Percentiles rank a stretch among this genome's conserved stretches.
Evolutionary conservation across 2,113 vertebrate genomes (phyloP).

Genomic region (Aspidoscelis tigris): DNA sequence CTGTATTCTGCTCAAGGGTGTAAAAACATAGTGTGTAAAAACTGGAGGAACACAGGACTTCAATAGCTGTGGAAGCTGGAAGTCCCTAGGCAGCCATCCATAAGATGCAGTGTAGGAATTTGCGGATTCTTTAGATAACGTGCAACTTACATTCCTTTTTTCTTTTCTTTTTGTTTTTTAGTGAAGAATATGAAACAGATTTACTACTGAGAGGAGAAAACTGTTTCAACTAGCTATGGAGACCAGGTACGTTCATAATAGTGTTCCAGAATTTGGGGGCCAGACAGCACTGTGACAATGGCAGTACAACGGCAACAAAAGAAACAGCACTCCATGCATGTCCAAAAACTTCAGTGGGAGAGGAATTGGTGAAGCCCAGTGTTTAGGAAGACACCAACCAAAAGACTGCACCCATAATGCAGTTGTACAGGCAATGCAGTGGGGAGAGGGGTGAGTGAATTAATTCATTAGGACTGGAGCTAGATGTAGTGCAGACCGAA

Average conservation of each 20-base stretch:
- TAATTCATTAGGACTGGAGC: neutral
- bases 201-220: conserved; percentile 58
- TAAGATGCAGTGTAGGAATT: conserved; percentile 8
- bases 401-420: neutral
- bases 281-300: no score
- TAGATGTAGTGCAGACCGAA: no score
- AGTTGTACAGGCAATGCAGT: no score
- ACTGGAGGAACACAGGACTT: neutral
- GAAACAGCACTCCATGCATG: neutral
- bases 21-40: neutral
- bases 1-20: neutral
- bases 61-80: rapidly evolving
- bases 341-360: no score
- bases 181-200: conserved; percentile 77
- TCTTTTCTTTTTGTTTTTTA: conserved; percentile 50
- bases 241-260: conserved; percentile 72
- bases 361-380: no score
- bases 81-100: neutral
- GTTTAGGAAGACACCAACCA: no score
- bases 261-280: neutral
- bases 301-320: no score
- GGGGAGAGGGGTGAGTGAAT: neutral
- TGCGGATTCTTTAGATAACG: neutral
- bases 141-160: conserved; percentile 1
- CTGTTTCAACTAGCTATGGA: conserved; percentile 68